Evolutionary conservation across 2,888 invertebrate species (phyloP).

Genomic region (Euplexia lucipara): DNA sequence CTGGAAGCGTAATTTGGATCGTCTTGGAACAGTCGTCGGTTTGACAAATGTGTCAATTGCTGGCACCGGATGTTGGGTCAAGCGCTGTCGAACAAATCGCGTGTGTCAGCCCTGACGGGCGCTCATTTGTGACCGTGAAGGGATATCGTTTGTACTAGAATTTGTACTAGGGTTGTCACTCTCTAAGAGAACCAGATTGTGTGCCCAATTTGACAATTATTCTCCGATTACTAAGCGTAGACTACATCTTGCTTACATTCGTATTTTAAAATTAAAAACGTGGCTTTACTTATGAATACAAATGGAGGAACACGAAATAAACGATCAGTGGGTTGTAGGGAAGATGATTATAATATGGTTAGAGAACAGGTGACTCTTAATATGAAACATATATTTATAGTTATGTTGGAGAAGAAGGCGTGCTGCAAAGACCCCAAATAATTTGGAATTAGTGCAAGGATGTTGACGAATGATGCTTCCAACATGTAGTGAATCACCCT

Average conservation of each 20-base stretch:
- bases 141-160: conserved; percentile 59
- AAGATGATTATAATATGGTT: too few relatives aligned
- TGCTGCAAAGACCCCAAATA: too few relatives aligned
- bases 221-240: too few relatives aligned
- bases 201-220: neutral
- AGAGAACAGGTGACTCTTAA: too few relatives aligned
- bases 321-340: too few relatives aligned
- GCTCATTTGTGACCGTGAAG: conserved; percentile 67
- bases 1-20: conserved; percentile 49
- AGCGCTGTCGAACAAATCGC: conserved; percentile 75
- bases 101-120: conserved; percentile 74
- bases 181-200: neutral
- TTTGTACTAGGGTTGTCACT: conserved; percentile 49
- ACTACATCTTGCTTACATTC: neutral
- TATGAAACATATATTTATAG: too few relatives aligned
- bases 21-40: conserved; percentile 67
- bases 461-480: too few relatives aligned
- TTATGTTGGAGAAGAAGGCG: too few relatives aligned
- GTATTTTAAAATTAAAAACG: neutral
- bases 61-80: conserved; percentile 77
- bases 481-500: neutral
- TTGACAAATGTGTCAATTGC: conserved; percentile 86
- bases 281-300: neutral
- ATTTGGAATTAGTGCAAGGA: too few relatives aligned
- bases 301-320: neutral